phyloP scores from a whole-genome alignment of 1,140 invertebrate genomes.

The Charaxes varanes region DNA sequence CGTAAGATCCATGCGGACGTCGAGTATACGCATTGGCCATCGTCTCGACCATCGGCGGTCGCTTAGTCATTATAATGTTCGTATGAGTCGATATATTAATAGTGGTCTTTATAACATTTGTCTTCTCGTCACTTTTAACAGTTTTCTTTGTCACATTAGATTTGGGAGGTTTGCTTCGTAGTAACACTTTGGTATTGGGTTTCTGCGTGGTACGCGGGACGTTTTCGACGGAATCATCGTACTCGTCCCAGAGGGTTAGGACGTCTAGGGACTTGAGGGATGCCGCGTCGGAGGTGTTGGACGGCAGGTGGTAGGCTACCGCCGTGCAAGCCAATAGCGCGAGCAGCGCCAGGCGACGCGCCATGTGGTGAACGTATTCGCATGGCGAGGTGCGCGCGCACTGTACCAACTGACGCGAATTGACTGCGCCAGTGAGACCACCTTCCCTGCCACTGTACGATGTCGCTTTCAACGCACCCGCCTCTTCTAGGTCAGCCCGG shows the following conservation, averaged over 20 bases:
- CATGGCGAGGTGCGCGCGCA: conserved; percentile 68
- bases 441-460: conserved; percentile 60
- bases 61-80: conserved; percentile 57
- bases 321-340: conserved; percentile 52
- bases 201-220: conserved; percentile 26
- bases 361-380: conserved; percentile 64
- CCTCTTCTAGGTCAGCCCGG: conserved; percentile 53
- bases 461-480: conserved; percentile 56
- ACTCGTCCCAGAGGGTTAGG: conserved; percentile 49
- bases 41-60: conserved; percentile 18
- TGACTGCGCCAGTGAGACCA: conserved; percentile 31
- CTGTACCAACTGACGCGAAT: conserved; percentile 36
- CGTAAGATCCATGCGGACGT: conserved; percentile 19
- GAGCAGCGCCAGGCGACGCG: conserved; percentile 67
- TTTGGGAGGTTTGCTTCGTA: conserved; percentile 40
- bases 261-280: conserved; percentile 45
- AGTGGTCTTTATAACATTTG: conserved; percentile 54
- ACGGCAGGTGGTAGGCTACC: conserved; percentile 31
- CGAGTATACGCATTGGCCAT: conserved; percentile 18
- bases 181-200: conserved; percentile 52
- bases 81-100: conserved; percentile 63
- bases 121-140: conserved; percentile 43
- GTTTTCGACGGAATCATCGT: conserved; percentile 44
- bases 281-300: conserved; percentile 35
- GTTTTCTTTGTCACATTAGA: conserved; percentile 44